These are phyloP conservation scores for Fistularia tabacaria DNA, from an alignment of 2,797 vertebrate genomes.

Conservation along the genomic window DNA sequence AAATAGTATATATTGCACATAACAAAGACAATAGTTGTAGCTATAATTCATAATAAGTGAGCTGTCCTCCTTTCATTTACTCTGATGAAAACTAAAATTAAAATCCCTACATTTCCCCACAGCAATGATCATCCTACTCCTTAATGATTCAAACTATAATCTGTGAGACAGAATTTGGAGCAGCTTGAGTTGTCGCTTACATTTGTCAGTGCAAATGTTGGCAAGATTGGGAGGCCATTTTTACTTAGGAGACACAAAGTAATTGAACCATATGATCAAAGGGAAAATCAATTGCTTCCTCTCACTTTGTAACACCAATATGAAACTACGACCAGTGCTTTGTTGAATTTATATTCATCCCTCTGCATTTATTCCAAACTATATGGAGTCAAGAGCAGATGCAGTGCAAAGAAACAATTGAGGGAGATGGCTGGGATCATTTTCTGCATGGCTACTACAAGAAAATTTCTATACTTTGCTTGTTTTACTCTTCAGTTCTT, in stretches of 20 bases:
- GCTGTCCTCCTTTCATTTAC: constrained; percentile 43
- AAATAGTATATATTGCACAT: too few species aligned
- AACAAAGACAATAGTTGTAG: background rate
- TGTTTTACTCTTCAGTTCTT: too few species aligned
- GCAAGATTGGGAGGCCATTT: constrained; percentile 9
- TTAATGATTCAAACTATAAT: constrained; percentile 55
- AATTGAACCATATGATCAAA: constrained; percentile 26
- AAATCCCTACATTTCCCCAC: constrained; percentile 44
- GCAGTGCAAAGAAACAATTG: too few species aligned
- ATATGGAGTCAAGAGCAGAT: too few species aligned
- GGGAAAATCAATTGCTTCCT: constrained; percentile 16
- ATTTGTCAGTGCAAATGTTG: constrained; percentile 23
- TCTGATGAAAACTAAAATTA: constrained; percentile 47
- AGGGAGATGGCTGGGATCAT: too few species aligned
- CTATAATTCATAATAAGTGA: constrained; percentile 29
- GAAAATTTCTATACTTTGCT: too few species aligned
- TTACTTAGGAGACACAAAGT: constrained; percentile 14
- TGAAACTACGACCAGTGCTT: constrained; percentile 7
- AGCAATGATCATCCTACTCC: constrained; percentile 37
- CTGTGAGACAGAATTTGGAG: constrained; percentile 39
- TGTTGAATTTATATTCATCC: constrained; percentile 8
- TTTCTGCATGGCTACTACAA: too few species aligned
- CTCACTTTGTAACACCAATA: constrained; percentile 10
- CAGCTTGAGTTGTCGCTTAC: constrained; percentile 23
- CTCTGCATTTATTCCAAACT: background rate